Percentiles rank a stretch among this genome's conserved stretches.
Evolutionary conservation across 2,797 vertebrate species (phyloP).

Genomic region (Borostomias antarcticus): DNA sequence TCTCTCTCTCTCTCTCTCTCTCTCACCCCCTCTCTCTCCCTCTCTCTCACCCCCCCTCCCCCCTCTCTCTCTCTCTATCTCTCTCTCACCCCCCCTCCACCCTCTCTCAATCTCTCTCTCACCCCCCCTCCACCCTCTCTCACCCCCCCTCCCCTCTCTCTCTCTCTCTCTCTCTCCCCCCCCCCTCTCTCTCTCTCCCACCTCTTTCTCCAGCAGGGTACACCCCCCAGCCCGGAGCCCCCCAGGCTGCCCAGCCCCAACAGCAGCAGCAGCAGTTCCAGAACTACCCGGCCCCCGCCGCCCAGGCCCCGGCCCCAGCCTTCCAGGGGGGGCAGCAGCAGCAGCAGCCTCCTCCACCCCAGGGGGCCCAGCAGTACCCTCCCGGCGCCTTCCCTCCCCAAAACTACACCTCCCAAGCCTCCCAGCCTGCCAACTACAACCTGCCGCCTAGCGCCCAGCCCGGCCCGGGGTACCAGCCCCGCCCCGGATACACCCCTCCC

Average conservation of each 20-base stretch:
- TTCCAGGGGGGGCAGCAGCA: conserved; percentile 79
- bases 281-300: conserved; percentile 86
- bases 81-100: not conserved
- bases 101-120: conserved; percentile 2
- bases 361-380: conserved; percentile 87
- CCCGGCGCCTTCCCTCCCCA: conserved; percentile 87
- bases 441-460: conserved; percentile 85
- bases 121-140: not conserved
- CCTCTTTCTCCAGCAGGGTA: conserved; percentile 82
- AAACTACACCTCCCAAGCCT: conserved; percentile 90
- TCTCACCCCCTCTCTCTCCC: not conserved
- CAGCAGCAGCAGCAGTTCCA: conserved; percentile 90
- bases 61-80: not conserved
- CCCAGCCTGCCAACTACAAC: conserved; percentile 88
- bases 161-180: not conserved
- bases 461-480: conserved; percentile 83
- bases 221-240: conserved; percentile 80
- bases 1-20: conserved; percentile 3
- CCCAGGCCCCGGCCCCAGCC: conserved; percentile 83
- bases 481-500: conserved; percentile 87
- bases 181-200: not conserved
- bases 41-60: conserved; percentile 26
- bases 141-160: conserved; percentile 22
- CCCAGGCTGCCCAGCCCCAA: conserved; percentile 72
- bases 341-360: conserved; percentile 81